These are phyloP conservation scores for Leptosomus discolor DNA, from an alignment of 2,113 vertebrate species.

Conservation along the genomic window DNA sequence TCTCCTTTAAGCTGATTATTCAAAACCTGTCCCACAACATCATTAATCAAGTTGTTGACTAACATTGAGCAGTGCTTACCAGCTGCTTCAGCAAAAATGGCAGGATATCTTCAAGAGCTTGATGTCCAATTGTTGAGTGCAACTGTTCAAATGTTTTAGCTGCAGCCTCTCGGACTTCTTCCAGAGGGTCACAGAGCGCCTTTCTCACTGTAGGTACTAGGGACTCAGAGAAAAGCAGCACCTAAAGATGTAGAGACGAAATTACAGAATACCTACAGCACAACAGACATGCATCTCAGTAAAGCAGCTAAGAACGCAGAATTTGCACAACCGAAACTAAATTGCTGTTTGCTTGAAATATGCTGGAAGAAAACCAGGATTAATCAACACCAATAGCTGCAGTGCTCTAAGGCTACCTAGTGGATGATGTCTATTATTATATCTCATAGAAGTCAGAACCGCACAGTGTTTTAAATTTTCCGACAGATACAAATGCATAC, in stretches of 20 bases:
- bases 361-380: neutral
- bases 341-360: neutral
- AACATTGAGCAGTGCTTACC: conserved; percentile 73
- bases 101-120: conserved; percentile 96
- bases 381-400: neutral
- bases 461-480: neutral
- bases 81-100: conserved; percentile 92
- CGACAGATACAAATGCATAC: neutral
- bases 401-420: neutral
- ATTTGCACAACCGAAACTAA: neutral
- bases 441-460: neutral
- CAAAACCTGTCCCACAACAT: neutral
- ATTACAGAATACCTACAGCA: neutral
- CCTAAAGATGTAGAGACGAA: conserved; percentile 68
- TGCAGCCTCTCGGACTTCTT: conserved; percentile 94
- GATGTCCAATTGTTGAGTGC: conserved; percentile 95
- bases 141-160: conserved; percentile 98
- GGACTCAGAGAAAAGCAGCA: conserved; percentile 95
- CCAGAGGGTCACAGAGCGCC: conserved; percentile 93
- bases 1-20: neutral
- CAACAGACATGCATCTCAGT: neutral
- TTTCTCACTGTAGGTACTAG: conserved; percentile 94
- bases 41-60: neutral
- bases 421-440: neutral
- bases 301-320: neutral